phyloP scores from a whole-genome alignment of 2,113 vertebrate genomes.

The Sphyrna mokarran region DNA sequence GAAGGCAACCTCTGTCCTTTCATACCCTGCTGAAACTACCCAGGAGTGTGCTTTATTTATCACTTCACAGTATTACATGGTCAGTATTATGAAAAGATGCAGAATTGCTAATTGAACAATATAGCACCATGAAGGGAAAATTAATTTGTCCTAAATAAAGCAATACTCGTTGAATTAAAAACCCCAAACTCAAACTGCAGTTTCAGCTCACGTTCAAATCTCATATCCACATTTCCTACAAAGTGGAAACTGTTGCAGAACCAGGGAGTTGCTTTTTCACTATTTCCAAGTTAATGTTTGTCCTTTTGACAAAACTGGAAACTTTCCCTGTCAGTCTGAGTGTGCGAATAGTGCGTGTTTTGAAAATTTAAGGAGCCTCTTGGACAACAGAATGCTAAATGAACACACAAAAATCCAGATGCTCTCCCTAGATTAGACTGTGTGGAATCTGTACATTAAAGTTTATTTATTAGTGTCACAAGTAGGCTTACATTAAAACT shows the following conservation, averaged over 20 bases:
- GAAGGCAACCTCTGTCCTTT: not conserved
- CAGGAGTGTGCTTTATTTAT: not conserved
- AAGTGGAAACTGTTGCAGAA: not conserved
- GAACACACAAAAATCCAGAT: not conserved
- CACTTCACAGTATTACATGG: not conserved
- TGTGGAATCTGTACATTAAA: too few species aligned
- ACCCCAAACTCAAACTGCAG: not conserved
- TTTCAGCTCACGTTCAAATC: not conserved
- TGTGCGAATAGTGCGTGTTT: not conserved
- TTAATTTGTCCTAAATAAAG: not conserved
- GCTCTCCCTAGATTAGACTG: not conserved
- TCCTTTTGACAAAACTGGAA: not conserved
- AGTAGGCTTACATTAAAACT: too few species aligned
- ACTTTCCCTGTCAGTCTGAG: not conserved
- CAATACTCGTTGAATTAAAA: not conserved
- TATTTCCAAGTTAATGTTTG: not conserved
- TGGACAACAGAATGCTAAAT: not conserved
- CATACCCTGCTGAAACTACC: not conserved
- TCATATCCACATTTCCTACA: not conserved
- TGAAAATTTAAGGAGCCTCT: not conserved
- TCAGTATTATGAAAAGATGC: not conserved
- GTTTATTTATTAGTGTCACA: too few species aligned
- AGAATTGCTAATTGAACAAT: not conserved
- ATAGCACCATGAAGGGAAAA: not conserved
- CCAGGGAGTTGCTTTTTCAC: not conserved